Evolutionary conservation across 2,113 vertebrate genomes (phyloP).

Genomic region (Platanista minor): DNA sequence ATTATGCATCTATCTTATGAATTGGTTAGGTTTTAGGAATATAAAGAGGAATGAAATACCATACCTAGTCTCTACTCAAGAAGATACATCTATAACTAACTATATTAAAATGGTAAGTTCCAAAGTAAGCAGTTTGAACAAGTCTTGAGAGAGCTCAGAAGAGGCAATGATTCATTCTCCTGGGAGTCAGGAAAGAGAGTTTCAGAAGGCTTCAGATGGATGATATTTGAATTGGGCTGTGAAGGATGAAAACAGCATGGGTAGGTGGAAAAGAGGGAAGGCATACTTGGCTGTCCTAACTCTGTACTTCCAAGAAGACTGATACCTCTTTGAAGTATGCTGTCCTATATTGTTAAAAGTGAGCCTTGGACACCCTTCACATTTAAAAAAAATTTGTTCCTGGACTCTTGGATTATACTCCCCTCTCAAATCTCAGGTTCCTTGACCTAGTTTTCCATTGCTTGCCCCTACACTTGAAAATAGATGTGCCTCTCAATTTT

Average conservation of each 20-base stretch:
- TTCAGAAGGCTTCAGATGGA: neutral
- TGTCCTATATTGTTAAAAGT: neutral
- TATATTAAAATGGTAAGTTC: constrained; percentile 58
- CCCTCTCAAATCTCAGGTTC: neutral
- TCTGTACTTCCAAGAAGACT: neutral
- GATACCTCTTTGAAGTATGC: neutral
- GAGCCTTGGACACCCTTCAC: neutral
- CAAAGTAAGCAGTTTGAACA: constrained; percentile 42
- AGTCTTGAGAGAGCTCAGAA: neutral
- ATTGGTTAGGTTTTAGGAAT: constrained; percentile 48
- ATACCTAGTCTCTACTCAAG: constrained; percentile 34
- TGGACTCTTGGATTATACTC: neutral
- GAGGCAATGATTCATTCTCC: constrained; percentile 39
- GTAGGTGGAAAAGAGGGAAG: neutral
- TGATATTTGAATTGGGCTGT: neutral
- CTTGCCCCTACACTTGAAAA: neutral
- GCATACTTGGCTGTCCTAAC: neutral
- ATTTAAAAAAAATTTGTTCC: neutral
- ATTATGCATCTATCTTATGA: constrained; percentile 63
- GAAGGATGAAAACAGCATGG: neutral
- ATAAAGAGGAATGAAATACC: constrained; percentile 51
- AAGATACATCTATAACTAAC: constrained; percentile 61
- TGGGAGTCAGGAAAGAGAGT: neutral
- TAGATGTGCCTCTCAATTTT: neutral
- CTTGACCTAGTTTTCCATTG: neutral